Conservation (phyloP, 2,888 invertebrate species). For the Geophilus truncorum region DNA sequence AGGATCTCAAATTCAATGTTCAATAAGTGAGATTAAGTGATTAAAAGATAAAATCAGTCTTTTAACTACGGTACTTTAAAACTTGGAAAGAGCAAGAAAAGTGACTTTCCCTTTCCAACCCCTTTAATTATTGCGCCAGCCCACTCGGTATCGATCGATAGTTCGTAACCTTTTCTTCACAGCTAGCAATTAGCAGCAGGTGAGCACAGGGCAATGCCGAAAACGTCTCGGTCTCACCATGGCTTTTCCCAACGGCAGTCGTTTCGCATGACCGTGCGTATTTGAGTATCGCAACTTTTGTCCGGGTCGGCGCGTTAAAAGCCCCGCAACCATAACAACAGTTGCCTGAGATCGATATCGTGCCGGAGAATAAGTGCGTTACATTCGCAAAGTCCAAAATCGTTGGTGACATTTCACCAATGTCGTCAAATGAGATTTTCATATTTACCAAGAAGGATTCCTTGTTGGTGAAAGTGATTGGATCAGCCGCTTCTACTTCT, state of each 20-base stretch:
- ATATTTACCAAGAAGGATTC: conserved; percentile 81
- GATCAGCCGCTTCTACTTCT: conserved; percentile 75
- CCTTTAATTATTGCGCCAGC: not conserved
- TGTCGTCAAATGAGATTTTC: conserved; percentile 29
- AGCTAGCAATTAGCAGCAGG: not conserved
- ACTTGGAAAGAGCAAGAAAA: not conserved
- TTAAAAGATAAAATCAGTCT: too few relatives aligned
- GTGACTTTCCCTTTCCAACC: not conserved
- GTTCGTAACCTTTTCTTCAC: not conserved
- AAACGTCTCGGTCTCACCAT: not conserved
- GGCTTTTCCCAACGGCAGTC: not conserved
- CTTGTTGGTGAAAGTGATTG: conserved; percentile 84
- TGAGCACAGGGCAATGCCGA: not conserved
- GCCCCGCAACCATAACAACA: not conserved
- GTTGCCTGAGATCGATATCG: not conserved
- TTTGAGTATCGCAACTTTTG: not conserved
- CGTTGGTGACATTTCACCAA: not conserved
- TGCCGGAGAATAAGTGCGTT: not conserved
- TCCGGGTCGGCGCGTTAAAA: not conserved
- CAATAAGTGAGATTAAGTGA: too few relatives aligned
- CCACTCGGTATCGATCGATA: not conserved
- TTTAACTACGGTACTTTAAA: too few relatives aligned
- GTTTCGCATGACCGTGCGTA: not conserved
- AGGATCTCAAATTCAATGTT: too few relatives aligned
- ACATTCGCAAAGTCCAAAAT: not conserved